Evolutionary conservation across 1,140 invertebrate genomes (phyloP).

Genomic region (Drosophila persimilis): DNA sequence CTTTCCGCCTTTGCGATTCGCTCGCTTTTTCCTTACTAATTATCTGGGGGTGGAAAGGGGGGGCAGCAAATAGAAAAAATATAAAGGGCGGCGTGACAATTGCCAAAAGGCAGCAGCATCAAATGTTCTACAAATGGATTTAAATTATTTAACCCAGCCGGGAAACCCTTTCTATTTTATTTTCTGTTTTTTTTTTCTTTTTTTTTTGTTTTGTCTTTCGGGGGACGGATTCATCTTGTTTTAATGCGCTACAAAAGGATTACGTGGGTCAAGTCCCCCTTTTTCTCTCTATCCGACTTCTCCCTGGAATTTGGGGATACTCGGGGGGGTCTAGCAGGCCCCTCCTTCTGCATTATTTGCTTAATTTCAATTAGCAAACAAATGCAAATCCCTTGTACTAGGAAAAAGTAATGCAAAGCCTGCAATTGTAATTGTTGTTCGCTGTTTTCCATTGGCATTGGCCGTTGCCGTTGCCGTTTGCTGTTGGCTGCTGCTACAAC

Average conservation of each 20-base stretch:
- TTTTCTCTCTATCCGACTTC: background rate
- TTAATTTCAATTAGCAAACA: constrained; percentile 82
- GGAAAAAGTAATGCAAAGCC: constrained; percentile 54
- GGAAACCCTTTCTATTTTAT: constrained; percentile 17
- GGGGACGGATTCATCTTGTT: constrained; percentile 29
- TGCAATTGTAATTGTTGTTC: constrained; percentile 51
- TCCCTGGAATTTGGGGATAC: background rate
- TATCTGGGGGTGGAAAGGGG: constrained; percentile 34
- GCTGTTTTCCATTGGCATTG: constrained; percentile 1
- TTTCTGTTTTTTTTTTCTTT: constrained; percentile 32
- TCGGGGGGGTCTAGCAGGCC: no score
- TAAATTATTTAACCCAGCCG: constrained; percentile 63
- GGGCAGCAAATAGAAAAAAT: constrained; percentile 25
- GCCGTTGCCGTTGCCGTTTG: constrained; percentile 3
- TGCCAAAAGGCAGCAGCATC: constrained; percentile 53
- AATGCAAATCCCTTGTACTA: constrained; percentile 79
- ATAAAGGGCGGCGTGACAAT: constrained; percentile 51
- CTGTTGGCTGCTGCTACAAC: constrained; percentile 45
- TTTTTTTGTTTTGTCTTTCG: constrained; percentile 8
- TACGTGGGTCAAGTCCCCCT: constrained; percentile 73
- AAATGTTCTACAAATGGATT: constrained; percentile 81
- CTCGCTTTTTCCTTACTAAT: constrained; percentile 64
- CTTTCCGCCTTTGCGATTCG: background rate
- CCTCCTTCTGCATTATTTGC: constrained; percentile 57
- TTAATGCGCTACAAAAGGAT: constrained; percentile 82